Conservation (phyloP, 2,797 vertebrate species). For the Chloroceryle inda region DNA sequence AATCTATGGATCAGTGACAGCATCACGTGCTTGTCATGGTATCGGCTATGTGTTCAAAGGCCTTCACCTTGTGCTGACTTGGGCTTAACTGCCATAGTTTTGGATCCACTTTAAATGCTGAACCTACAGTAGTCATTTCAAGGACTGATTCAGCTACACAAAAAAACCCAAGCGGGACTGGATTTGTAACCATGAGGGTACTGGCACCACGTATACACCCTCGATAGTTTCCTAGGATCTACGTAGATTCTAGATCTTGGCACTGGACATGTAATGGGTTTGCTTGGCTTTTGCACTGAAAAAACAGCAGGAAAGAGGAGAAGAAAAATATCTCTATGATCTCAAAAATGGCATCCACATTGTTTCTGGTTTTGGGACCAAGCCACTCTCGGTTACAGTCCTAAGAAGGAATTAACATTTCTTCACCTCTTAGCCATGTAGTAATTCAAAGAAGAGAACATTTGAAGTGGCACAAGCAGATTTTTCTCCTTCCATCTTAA, state of each 20-base stretch:
- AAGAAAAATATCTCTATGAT: neutral
- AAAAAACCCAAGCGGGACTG: neutral
- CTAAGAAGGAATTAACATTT: neutral
- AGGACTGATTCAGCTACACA: neutral
- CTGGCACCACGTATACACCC: neutral
- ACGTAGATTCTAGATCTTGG: neutral
- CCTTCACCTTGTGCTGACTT: neutral
- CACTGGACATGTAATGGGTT: fast-evolving
- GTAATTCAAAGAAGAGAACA: neutral
- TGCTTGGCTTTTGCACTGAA: neutral
- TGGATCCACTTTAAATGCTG: conserved; percentile 1
- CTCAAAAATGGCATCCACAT: neutral
- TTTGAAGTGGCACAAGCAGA: neutral
- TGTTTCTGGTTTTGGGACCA: neutral
- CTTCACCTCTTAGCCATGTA: neutral
- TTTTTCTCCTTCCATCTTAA: neutral
- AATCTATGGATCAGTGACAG: neutral
- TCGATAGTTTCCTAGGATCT: neutral
- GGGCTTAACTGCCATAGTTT: neutral
- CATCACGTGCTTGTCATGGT: neutral
- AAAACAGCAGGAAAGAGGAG: neutral
- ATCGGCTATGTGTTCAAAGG: neutral
- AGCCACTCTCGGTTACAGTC: neutral
- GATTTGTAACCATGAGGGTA: neutral
- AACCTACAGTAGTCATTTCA: neutral